phyloP scores from a whole-genome alignment of 1,140 invertebrate species.

The Nymphalis io region DNA sequence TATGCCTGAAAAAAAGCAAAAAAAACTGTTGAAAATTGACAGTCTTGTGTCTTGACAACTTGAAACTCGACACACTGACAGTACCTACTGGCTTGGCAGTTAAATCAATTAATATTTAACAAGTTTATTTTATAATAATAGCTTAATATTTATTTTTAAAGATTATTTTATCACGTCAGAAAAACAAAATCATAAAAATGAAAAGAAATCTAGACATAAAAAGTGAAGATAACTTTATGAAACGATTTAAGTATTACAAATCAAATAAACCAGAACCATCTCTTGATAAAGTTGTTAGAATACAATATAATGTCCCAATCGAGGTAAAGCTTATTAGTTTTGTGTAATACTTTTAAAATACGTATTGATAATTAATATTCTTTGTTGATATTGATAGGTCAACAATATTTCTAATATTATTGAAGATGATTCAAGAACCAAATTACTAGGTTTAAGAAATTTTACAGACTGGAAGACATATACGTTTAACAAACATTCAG shows the following conservation, averaged over 20 bases:
- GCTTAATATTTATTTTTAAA: neutral
- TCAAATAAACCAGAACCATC: slow-evolving; percentile 61
- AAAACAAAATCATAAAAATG: neutral
- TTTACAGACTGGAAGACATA: slow-evolving; percentile 82
- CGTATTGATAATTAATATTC: neutral
- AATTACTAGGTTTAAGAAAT: slow-evolving; percentile 78
- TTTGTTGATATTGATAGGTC: slow-evolving; percentile 5
- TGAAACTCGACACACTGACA: too few relatives aligned
- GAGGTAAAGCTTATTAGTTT: neutral
- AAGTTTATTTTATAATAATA: neutral
- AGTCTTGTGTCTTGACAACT: too few relatives aligned
- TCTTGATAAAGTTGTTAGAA: slow-evolving; percentile 50
- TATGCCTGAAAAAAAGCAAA: too few relatives aligned
- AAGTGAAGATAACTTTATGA: slow-evolving; percentile 61
- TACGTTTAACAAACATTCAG: slow-evolving; percentile 81
- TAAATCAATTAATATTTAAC: too few relatives aligned
- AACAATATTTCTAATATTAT: slow-evolving; percentile 7
- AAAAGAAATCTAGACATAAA: neutral
- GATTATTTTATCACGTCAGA: neutral
- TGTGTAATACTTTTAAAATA: neutral
- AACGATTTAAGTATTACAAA: slow-evolving; percentile 75
- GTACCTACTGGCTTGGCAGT: too few relatives aligned
- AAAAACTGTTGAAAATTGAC: too few relatives aligned
- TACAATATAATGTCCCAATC: slow-evolving; percentile 33
- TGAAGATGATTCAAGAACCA: slow-evolving; percentile 48